Conservation (phyloP, 2,797 vertebrate species). For the Silurus aristotelis region DNA sequence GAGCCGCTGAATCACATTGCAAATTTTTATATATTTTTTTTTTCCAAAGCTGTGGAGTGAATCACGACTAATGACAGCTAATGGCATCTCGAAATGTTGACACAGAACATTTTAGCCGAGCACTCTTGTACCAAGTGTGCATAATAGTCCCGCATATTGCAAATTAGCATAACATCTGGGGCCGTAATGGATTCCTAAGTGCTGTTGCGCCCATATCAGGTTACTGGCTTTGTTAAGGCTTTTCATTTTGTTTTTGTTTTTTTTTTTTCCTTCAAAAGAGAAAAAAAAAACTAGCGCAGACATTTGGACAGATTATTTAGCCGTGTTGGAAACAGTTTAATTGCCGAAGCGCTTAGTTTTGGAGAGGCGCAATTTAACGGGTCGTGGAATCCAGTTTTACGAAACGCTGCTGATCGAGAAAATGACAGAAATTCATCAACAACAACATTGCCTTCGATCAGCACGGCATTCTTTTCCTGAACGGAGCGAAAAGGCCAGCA, state of each 20-base stretch:
- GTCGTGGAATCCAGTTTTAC: constrained; percentile 68
- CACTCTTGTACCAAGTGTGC: constrained; percentile 37
- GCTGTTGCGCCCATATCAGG: constrained; percentile 47
- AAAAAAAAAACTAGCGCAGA: constrained; percentile 43
- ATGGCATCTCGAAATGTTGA: constrained; percentile 54
- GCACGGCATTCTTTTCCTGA: not conserved
- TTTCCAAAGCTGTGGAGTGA: constrained; percentile 48
- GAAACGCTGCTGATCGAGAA: constrained; percentile 64
- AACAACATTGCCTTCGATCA: constrained; percentile 17
- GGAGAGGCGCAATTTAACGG: constrained; percentile 75
- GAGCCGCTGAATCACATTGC: constrained; percentile 1
- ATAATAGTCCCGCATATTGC: constrained; percentile 42
- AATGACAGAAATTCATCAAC: constrained; percentile 58
- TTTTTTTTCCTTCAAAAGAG: not conserved
- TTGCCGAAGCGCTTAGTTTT: constrained; percentile 72
- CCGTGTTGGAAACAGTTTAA: constrained; percentile 71
- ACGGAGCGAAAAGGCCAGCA: not conserved
- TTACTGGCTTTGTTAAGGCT: constrained; percentile 58
- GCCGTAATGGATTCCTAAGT: constrained; percentile 48
- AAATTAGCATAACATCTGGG: constrained; percentile 55
- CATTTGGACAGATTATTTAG: constrained; percentile 59
- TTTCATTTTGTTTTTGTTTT: constrained; percentile 57
- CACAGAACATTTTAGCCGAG: constrained; percentile 44
- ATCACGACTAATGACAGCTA: constrained; percentile 51
- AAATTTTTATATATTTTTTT: not conserved